Evolutionary conservation across 1,140 invertebrate genomes (phyloP).

Genomic region (Lepidostoma basale): DNA sequence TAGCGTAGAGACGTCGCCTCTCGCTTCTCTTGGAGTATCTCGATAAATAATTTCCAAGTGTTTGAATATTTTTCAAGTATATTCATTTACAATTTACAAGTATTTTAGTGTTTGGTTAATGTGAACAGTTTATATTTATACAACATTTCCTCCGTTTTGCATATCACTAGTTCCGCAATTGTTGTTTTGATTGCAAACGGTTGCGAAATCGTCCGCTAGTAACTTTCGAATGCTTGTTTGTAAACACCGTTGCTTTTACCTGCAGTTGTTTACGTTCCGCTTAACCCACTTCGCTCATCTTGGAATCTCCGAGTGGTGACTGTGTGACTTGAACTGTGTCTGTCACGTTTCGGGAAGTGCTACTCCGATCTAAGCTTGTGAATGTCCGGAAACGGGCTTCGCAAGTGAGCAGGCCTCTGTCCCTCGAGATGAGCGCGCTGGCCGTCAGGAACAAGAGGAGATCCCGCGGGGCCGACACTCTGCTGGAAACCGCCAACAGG

Average conservation of each 20-base stretch:
- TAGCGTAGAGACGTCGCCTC: neutral
- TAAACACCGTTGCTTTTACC: constrained; percentile 39
- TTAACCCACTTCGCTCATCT: constrained; percentile 25
- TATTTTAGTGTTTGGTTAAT: neutral
- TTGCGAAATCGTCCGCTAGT: constrained; percentile 27
- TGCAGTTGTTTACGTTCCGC: constrained; percentile 32
- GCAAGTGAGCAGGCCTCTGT: constrained; percentile 26
- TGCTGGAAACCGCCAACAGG: constrained; percentile 60
- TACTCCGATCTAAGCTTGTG: constrained; percentile 9
- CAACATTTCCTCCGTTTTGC: neutral
- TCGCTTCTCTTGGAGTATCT: neutral
- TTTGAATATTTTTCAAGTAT: constrained; percentile 16
- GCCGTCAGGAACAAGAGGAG: constrained; percentile 61
- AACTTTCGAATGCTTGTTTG: constrained; percentile 39
- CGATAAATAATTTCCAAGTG: neutral
- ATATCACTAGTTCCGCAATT: neutral
- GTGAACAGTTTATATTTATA: neutral
- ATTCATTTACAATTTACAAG: neutral
- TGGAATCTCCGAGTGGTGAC: constrained; percentile 18
- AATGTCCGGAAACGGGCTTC: constrained; percentile 26
- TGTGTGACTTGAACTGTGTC: neutral
- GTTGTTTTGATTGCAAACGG: constrained; percentile 31
- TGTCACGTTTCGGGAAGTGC: neutral
- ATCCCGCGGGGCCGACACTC: constrained; percentile 61
- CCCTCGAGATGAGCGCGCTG: constrained; percentile 56